Evolutionary conservation across 2,113 vertebrate genomes (phyloP), one percentile per base, ranked within the genome.

Genomic region (Pelecanoides urinatrix): DNA sequence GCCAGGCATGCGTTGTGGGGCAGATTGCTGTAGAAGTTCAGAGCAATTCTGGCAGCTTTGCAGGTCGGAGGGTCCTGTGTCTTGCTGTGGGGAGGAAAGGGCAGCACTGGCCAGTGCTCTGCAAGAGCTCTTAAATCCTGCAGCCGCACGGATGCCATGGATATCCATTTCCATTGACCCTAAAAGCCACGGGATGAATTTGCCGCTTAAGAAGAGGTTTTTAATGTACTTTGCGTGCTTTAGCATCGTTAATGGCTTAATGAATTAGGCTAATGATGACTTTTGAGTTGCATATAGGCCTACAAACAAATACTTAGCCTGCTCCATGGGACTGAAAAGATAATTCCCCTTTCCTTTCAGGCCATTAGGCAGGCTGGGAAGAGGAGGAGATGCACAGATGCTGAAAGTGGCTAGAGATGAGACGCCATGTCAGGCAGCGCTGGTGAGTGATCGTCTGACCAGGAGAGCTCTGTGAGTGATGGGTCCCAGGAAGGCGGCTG

Each of bases 191-290:
- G 4, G 67, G 72, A 71, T 66, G 7, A 66, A 88, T 83, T 83
- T 66, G 14, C 59, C 4, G 2, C 63, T 83, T 71, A 86, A 90
- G 61, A 58, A 81, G 47, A 86, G 36, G 42, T 47, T 93, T 96
- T 92, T 74, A 67, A 92, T 84, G 79, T 80, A 84, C 72, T 94
- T 94, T 80, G 10, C 45, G 80, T 77, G 63, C 58, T 92, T 93
- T 86, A 71, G 38, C 80, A 34, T 83, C 9, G 0, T 92, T 94
- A 94, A 88, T 34, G 22, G 68, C 63, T 86, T 93, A 94, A 90
- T 92, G 83, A 95, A 58, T 74, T 85, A 90, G 45, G 49, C 45
- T 94, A 91, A 75, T 61, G 65, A 86, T 42, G 50, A 74, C 45
- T 92, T 90, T 42, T n/a, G 62, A 38, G 26, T 58, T 86, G 71